Evolutionary conservation across 2,113 vertebrate species (phyloP).

Genomic region (Psammodynastes pulverulentus): DNA sequence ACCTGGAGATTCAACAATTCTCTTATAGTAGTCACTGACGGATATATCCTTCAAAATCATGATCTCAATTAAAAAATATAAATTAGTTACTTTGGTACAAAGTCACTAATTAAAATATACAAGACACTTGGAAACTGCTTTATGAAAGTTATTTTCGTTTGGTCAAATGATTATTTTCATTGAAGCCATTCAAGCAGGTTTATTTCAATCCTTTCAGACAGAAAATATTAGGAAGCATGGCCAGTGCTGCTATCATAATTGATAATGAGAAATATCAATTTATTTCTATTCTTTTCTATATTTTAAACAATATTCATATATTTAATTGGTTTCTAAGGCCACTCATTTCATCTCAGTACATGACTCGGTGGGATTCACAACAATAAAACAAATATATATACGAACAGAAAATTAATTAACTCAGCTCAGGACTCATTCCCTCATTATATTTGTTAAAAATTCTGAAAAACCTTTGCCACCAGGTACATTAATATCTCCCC

Average conservation of each 20-base stretch:
- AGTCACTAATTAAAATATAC: not conserved
- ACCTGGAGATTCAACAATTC: not conserved
- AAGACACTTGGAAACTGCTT: not conserved
- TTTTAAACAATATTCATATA: not conserved
- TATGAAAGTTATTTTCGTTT: not conserved
- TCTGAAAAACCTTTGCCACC: not conserved
- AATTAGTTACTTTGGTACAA: not conserved
- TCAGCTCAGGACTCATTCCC: not conserved
- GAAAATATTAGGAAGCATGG: not conserved
- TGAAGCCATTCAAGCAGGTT: not conserved
- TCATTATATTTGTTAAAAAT: not conserved
- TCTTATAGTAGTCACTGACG: not conserved
- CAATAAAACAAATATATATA: not conserved
- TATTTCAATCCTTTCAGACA: not conserved
- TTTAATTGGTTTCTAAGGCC: not conserved
- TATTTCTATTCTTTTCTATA: not conserved
- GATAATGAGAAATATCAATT: not conserved
- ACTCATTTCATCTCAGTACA: not conserved
- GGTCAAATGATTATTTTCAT: not conserved
- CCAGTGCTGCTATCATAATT: not conserved
- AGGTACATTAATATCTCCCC: not conserved
- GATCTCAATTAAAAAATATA: not conserved
- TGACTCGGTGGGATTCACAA: not conserved
- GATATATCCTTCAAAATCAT: not conserved
- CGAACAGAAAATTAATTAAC: not conserved